A percentile compares a stretch with the other conserved stretches of the same genome.
Evolutionary conservation across 2,113 vertebrate species (phyloP).

Genomic region (Brachypodius melanocephalos): DNA sequence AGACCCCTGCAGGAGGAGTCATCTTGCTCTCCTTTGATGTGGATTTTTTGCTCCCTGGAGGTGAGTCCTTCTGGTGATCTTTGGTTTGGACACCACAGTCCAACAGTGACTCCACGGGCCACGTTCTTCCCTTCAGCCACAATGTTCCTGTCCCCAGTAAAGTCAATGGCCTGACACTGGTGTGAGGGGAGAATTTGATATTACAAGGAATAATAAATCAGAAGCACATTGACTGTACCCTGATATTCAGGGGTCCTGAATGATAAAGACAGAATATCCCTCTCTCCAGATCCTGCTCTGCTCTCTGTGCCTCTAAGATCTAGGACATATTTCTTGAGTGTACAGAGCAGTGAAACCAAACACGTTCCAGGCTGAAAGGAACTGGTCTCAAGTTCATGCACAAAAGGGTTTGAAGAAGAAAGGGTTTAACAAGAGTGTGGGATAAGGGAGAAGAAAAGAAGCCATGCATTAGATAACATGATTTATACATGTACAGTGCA

Average conservation of each 20-base stretch:
- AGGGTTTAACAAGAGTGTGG: background rate
- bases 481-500: background rate
- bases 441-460: background rate
- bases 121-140: background rate
- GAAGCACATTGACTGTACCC: background rate
- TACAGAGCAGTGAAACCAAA: background rate
- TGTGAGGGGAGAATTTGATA: background rate
- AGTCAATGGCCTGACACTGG: background rate
- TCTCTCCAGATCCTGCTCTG: background rate
- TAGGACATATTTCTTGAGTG: background rate
- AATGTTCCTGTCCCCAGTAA: background rate
- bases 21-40: background rate
- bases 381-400: background rate
- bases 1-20: background rate
- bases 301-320: background rate
- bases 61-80: background rate
- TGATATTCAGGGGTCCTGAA: background rate
- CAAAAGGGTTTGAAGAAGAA: background rate
- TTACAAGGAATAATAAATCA: conserved; percentile 6
- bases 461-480: background rate
- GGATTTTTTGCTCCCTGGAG: background rate
- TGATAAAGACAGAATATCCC: background rate
- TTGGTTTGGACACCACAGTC: background rate
- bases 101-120: background rate
- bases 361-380: background rate